Percentiles rank a stretch among this genome's conserved stretches.
Evolutionary conservation across 2,113 vertebrate species (phyloP).

Genomic region (Dasyornis broadbenti): DNA sequence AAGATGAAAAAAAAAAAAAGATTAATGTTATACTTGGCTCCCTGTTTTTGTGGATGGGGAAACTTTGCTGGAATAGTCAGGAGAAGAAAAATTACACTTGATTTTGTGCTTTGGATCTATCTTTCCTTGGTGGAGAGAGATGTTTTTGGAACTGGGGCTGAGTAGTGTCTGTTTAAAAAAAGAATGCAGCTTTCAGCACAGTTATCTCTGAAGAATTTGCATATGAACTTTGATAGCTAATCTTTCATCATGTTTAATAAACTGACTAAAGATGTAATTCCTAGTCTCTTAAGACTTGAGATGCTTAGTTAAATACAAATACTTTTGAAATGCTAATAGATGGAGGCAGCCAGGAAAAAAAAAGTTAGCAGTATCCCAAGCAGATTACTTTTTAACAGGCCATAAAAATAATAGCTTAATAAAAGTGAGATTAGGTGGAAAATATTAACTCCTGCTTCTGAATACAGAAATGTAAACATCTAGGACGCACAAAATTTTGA

Average conservation of each 20-base stretch:
- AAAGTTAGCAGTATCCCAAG: conserved; percentile 63
- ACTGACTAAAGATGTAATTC: conserved; percentile 75
- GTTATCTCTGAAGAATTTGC: conserved; percentile 65
- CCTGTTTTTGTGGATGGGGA: background rate
- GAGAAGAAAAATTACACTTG: background rate
- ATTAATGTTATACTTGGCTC: conserved; percentile 25
- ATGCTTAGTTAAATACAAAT: conserved; percentile 69
- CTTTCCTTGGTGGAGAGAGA: background rate
- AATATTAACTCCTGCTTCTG: conserved; percentile 69
- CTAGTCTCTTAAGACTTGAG: conserved; percentile 67
- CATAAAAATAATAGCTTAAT: conserved; percentile 63
- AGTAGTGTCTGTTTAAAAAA: conserved; percentile 50
- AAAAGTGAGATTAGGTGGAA: conserved; percentile 71
- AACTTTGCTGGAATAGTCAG: conserved; percentile 14
- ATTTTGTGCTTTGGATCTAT: conserved; percentile 47
- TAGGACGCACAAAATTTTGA: conserved; percentile 78
- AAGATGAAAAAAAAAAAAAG: background rate
- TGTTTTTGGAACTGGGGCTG: conserved; percentile 34
- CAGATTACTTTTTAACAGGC: conserved; percentile 55
- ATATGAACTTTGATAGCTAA: conserved; percentile 70
- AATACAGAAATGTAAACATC: conserved; percentile 75
- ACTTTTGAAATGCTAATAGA: conserved; percentile 75
- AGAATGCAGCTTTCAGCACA: conserved; percentile 56
- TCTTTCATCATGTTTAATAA: conserved; percentile 78
- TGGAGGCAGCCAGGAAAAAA: conserved; percentile 36